Evolutionary conservation across 2,113 vertebrate genomes (phyloP).

Genomic region (Nerophis lumbriciformis): DNA sequence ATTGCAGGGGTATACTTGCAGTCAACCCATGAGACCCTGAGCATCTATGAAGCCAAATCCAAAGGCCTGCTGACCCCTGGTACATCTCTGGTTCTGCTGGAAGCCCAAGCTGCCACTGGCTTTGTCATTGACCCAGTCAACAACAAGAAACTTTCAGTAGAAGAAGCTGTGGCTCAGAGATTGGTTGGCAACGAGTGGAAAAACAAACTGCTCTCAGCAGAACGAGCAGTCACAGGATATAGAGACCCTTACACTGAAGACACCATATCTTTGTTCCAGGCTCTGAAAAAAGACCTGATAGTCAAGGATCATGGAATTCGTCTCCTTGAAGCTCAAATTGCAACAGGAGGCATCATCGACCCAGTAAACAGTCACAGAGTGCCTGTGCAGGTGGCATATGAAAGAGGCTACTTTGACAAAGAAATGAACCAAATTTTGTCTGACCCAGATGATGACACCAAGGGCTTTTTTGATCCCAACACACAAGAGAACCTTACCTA

Average conservation of each 20-base stretch:
- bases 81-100: slow-evolving; percentile 80
- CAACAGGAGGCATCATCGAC: slow-evolving; percentile 76
- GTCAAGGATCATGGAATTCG: slow-evolving; percentile 57
- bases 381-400: slow-evolving; percentile 77
- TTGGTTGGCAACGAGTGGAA: slow-evolving; percentile 58
- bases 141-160: slow-evolving; percentile 76
- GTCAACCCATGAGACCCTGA: slow-evolving; percentile 68
- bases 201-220: slow-evolving; percentile 44
- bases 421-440: slow-evolving; percentile 74
- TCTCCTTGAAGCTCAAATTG: slow-evolving; percentile 69
- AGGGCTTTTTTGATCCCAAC: slow-evolving; percentile 68
- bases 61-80: slow-evolving; percentile 74
- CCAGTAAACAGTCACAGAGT: slow-evolving; percentile 73
- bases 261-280: slow-evolving; percentile 60
- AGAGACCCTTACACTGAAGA: slow-evolving; percentile 42
- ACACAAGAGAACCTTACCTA: slow-evolving; percentile 77
- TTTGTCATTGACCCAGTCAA: slow-evolving; percentile 77
- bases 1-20: slow-evolving; percentile 72
- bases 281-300: slow-evolving; percentile 57
- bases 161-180: slow-evolving; percentile 64
- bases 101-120: slow-evolving; percentile 83
- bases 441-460: slow-evolving; percentile 66
- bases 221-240: slow-evolving; percentile 47
- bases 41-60: slow-evolving; percentile 76
- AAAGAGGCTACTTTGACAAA: slow-evolving; percentile 75